These are phyloP conservation scores for Deilephila elpenor DNA, from an alignment of 2,888 invertebrate genomes.

Conservation along the genomic window DNA sequence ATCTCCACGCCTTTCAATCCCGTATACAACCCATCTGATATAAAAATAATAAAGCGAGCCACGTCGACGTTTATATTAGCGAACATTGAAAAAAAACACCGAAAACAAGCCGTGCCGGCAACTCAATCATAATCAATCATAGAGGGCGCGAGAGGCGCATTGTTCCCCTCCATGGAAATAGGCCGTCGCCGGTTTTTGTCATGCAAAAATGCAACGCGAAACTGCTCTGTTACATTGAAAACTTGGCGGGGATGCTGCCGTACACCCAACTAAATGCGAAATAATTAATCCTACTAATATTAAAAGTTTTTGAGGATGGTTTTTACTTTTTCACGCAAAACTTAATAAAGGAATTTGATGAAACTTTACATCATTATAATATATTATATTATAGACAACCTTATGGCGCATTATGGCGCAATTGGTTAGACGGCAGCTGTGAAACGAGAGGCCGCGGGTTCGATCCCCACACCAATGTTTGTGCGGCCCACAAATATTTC, in stretches of 20 bases:
- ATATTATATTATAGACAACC: no score
- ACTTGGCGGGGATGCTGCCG: neutral
- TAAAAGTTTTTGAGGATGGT: no score
- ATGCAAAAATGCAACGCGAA: constrained; percentile 22
- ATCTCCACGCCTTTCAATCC: neutral
- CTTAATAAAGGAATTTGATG: no score
- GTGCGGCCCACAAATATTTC: no score
- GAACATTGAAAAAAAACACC: constrained; percentile 40
- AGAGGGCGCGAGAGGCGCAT: constrained; percentile 24
- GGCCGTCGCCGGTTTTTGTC: neutral
- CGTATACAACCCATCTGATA: neutral
- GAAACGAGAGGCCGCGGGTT: no score
- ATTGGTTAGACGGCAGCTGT: no score
- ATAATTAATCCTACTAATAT: no score
- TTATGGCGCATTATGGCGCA: no score
- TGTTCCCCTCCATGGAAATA: constrained; percentile 15
- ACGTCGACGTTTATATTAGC: constrained; percentile 40
- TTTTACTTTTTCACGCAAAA: no score
- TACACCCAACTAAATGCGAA: no score
- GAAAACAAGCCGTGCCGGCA: constrained; percentile 37
- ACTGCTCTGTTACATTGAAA: neutral
- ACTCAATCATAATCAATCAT: constrained; percentile 61
- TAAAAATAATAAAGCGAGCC: constrained; percentile 20
- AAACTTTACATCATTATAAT: no score
- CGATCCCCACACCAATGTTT: no score